A percentile compares a stretch with the other conserved stretches of the same genome.
Conservation (phyloP, 2,113 vertebrate genomes). For the Halichoeres trimaculatus region DNA sequence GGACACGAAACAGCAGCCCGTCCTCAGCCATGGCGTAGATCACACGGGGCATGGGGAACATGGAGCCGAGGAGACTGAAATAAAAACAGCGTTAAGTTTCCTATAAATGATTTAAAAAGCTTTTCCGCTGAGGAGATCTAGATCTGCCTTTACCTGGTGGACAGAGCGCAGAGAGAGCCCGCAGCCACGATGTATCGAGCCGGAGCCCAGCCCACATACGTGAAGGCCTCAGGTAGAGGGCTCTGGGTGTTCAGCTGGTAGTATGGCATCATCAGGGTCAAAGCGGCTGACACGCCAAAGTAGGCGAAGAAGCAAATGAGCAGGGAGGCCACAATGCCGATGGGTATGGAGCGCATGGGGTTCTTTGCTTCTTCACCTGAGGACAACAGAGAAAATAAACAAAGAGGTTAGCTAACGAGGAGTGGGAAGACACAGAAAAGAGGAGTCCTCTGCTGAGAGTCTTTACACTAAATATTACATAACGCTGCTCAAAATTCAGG, state of each 20-base stretch:
- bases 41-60: conserved; percentile 98
- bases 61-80: conserved; percentile 92
- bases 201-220: conserved; percentile 86
- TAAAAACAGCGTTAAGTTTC: not conserved
- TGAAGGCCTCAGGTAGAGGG: conserved; percentile 93
- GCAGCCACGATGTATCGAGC: conserved; percentile 92
- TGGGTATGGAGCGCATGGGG: conserved; percentile 92
- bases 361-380: conserved; percentile 95
- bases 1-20: conserved; percentile 88
- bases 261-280: conserved; percentile 98
- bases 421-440: not conserved
- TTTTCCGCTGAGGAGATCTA: not conserved
- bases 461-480: not conserved
- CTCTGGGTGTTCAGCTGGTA: conserved; percentile 88
- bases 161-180: conserved; percentile 95
- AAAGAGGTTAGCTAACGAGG: not conserved
- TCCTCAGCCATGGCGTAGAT: conserved; percentile 98
- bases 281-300: conserved; percentile 92
- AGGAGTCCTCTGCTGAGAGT: not conserved
- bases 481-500: not conserved
- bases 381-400: not conserved
- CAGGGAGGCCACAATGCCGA: conserved; percentile 93
- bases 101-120: not conserved
- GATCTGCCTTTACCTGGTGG: conserved; percentile 87
- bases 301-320: conserved; percentile 95